These are phyloP conservation scores for Probosciger aterrimus DNA, from an alignment of 2,113 vertebrate genomes.

Conservation along the genomic window DNA sequence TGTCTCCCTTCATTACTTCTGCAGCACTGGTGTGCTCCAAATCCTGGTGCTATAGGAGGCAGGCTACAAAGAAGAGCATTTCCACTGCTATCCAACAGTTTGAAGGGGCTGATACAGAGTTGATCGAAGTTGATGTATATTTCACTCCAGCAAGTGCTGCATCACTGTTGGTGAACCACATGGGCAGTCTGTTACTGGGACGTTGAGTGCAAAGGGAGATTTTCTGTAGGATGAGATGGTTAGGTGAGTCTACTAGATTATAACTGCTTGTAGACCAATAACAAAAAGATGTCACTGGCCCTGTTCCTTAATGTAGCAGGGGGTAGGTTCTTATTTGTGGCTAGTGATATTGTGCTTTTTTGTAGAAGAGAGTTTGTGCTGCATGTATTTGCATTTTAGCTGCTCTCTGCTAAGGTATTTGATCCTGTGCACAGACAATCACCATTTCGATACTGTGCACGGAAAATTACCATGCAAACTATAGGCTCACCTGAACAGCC, in stretches of 20 bases:
- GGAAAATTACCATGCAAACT: neutral
- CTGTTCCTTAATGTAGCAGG: accelerated
- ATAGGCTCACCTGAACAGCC: neutral
- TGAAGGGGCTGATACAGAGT: neutral
- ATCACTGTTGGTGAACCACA: neutral
- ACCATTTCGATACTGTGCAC: neutral
- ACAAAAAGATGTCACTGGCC: neutral
- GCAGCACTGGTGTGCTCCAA: neutral
- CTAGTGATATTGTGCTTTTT: accelerated
- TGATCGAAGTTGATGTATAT: neutral
- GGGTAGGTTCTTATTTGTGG: neutral
- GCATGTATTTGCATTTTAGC: neutral
- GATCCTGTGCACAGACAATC: neutral
- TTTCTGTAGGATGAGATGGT: neutral
- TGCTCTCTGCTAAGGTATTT: neutral
- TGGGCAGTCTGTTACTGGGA: neutral
- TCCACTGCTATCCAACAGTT: neutral
- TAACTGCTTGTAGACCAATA: neutral
- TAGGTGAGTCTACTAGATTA: neutral
- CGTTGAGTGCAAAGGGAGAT: neutral
- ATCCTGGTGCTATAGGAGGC: neutral
- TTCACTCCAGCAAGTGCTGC: neutral
- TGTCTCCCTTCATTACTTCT: neutral
- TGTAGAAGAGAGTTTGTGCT: neutral
- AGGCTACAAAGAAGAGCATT: neutral